Evolutionary conservation across 2,888 invertebrate genomes (phyloP).

Genomic region (Toxonevra muliebris): DNA sequence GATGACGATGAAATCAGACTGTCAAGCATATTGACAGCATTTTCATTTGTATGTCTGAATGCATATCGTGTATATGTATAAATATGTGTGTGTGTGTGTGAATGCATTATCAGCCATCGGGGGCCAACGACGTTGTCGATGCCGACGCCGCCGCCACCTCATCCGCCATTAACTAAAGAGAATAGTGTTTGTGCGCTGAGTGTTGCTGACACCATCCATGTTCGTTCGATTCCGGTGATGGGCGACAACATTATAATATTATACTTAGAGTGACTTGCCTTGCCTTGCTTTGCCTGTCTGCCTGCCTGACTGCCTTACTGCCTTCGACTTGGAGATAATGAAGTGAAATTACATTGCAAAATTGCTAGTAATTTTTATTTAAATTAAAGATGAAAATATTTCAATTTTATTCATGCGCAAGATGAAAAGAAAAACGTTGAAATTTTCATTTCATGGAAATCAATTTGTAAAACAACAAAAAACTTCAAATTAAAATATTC

Average conservation of each 20-base stretch:
- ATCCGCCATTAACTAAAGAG: background rate
- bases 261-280: slow-evolving; percentile 4
- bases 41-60: background rate
- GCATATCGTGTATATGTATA: slow-evolving; percentile 15
- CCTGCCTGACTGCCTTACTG: background rate
- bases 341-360: slow-evolving; percentile 28
- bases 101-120: background rate
- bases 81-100: background rate
- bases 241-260: slow-evolving; percentile 43
- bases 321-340: slow-evolving; percentile 19
- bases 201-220: slow-evolving; percentile 50
- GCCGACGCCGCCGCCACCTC: slow-evolving; percentile 4
- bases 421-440: no score
- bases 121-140: background rate
- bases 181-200: slow-evolving; percentile 33
- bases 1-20: slow-evolving; percentile 24
- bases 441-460: background rate
- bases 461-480: background rate
- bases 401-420: background rate
- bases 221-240: slow-evolving; percentile 45
- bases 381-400: background rate
- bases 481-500: background rate
- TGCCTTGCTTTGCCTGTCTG: slow-evolving; percentile 2
- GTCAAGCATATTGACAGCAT: slow-evolving; percentile 27
- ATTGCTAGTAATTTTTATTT: background rate